phyloP scores from a whole-genome alignment of 2,888 invertebrate species.

The Arrhopalites spinosus region DNA sequence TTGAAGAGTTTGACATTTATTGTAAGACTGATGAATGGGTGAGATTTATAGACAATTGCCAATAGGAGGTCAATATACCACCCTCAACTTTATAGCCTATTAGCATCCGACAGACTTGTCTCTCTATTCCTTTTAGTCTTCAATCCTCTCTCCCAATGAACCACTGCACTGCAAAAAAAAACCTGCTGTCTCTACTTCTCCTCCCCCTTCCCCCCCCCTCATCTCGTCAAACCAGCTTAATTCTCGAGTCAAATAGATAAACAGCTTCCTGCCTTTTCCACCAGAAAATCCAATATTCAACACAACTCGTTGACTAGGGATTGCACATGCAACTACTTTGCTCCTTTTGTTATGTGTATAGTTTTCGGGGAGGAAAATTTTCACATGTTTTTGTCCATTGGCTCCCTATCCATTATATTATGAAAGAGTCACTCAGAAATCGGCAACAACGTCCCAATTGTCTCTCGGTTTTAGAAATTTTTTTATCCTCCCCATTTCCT shows the following conservation, averaged over 20 bases:
- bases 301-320: too few species aligned
- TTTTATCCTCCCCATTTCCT: not conserved
- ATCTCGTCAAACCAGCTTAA: conserved; percentile 15
- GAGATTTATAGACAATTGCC: conserved; percentile 33
- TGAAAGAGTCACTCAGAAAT: not conserved
- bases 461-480: not conserved
- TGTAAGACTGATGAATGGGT: conserved; percentile 32
- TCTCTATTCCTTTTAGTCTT: not conserved
- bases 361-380: too few species aligned
- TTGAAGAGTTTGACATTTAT: conserved; percentile 40
- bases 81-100: conserved; percentile 38
- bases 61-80: conserved; percentile 43
- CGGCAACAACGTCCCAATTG: conserved; percentile 21
- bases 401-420: too few species aligned
- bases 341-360: too few species aligned
- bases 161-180: not conserved
- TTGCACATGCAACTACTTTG: too few species aligned
- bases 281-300: not conserved
- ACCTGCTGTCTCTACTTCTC: not conserved
- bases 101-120: conserved; percentile 21
- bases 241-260: conserved; percentile 14
- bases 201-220: not conserved
- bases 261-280: conserved; percentile 20
- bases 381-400: too few species aligned
- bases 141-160: not conserved